Evolutionary conservation across 2,888 invertebrate species (phyloP).

Genomic region (Pomacea canaliculata): DNA sequence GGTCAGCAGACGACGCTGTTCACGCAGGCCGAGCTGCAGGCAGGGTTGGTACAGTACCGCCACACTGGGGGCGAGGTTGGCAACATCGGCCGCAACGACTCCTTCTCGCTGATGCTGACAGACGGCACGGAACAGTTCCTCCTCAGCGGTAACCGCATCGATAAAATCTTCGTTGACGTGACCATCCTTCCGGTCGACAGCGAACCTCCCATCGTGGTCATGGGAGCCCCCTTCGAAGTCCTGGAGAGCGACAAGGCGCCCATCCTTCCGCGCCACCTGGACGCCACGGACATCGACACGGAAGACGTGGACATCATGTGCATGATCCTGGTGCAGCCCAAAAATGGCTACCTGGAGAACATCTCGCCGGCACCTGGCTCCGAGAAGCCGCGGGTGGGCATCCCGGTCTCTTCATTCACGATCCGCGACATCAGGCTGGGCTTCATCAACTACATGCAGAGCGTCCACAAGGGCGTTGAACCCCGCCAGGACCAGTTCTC

Average conservation of each 20-base stretch:
- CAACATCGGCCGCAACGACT: conserved; percentile 46
- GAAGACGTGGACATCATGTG: conserved; percentile 61
- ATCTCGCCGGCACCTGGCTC: conserved; percentile 65
- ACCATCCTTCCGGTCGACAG: conserved; percentile 65
- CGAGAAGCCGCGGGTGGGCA: conserved; percentile 59
- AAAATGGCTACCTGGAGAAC: conserved; percentile 67
- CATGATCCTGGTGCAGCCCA: conserved; percentile 61
- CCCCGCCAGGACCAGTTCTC: conserved; percentile 62
- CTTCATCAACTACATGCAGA: conserved; percentile 68
- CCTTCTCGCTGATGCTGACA: conserved; percentile 59
- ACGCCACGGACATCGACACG: conserved; percentile 65
- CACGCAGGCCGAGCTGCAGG: conserved; percentile 61
- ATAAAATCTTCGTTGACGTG: conserved; percentile 55
- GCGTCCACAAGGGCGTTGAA: conserved; percentile 68
- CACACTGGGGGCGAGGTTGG: conserved; percentile 67
- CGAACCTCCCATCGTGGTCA: conserved; percentile 56
- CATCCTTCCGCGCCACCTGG: conserved; percentile 56
- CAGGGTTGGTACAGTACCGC: conserved; percentile 55
- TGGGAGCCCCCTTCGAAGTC: conserved; percentile 55
- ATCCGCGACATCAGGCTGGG: conserved; percentile 57
- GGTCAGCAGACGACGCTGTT: conserved; percentile 55
- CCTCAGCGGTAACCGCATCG: conserved; percentile 54
- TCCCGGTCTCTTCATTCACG: conserved; percentile 65
- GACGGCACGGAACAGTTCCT: conserved; percentile 57
- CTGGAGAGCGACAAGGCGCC: conserved; percentile 60